Base-by-base conservation (phyloP, 2,888 invertebrate genomes). In the Melanchra persicariae region DNA sequence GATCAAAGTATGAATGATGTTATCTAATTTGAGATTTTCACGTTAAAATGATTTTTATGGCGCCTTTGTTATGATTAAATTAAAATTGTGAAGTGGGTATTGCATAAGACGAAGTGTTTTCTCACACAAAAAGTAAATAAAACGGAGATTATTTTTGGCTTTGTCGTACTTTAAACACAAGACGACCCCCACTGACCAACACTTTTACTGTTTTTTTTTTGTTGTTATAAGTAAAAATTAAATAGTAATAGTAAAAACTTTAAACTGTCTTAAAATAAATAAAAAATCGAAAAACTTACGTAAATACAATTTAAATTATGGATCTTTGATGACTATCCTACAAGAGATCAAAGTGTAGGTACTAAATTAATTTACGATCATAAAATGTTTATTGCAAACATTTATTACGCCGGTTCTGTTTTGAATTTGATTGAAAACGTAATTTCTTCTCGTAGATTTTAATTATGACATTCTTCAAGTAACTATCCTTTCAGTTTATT, bases 301-400 rank as follows among this genome's bases (percentile, higher is more conserved):
- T 60, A n/a, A n/a, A n/a, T n/a, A n/a, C 73, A 61, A 52, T 72
- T 79, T 72, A 15, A 58, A 34, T 55, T 65, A 77, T 52, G 30
- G 24, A 30, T 59, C 7, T 68, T 68, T 63, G 62, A 78, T 70
- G 47, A 76, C 51, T 66, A n/a, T 57, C 5, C 52, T 49, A 40
- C n/a, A 37, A 51, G 52, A 81, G 58, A 79, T 77, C 82, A 79
- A 81, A 77, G 68, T 57, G 55, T 51, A 54, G 24, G 51, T 47
- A 54, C 30, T 37, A 77, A 81, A 71, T 81, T 81, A 77, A 77
- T 79, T 77, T 81, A 49, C 43, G 43, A 71, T 57, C 71, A 26
- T 79, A 77, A 81, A 76, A 70, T 77, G 55, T 76, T 81, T 77
- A 79, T 64, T 70, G 66, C 70, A 34, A 43, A 60, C 59, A 70